Evolutionary conservation across 2,888 invertebrate genomes (phyloP).

Genomic region (Macropis europaea): DNA sequence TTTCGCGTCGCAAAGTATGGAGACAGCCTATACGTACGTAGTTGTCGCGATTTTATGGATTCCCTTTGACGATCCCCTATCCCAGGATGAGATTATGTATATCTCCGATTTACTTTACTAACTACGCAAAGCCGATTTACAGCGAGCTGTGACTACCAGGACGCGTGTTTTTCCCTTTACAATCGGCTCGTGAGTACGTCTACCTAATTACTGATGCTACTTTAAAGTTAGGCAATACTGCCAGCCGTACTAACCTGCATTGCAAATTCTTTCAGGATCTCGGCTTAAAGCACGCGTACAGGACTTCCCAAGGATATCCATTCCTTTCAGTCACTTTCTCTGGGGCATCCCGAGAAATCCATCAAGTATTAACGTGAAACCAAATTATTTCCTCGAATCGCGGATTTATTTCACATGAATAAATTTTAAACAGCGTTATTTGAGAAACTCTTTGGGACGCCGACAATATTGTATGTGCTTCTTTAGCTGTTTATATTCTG

Average conservation of each 20-base stretch:
- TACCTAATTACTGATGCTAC: slow-evolving; percentile 26
- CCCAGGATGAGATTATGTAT: slow-evolving; percentile 50
- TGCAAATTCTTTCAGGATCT: slow-evolving; percentile 23
- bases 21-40: slow-evolving; percentile 19
- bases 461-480: too few species aligned
- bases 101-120: slow-evolving; percentile 48
- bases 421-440: background rate
- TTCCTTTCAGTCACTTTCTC: background rate
- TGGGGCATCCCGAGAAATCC: background rate
- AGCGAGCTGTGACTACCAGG: slow-evolving; percentile 22
- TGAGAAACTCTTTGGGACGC: too few species aligned
- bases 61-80: slow-evolving; percentile 48
- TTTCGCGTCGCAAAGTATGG: background rate
- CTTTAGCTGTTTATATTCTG: too few species aligned
- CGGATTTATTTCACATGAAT: background rate
- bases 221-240: slow-evolving; percentile 18
- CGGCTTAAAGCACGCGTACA: background rate
- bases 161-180: slow-evolving; percentile 16
- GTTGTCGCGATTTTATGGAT: slow-evolving; percentile 55
- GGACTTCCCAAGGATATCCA: too few species aligned
- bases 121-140: slow-evolving; percentile 52
- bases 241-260: background rate
- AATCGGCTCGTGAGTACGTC: slow-evolving; percentile 25
- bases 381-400: background rate
- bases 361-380: background rate